Evolutionary conservation across 2,113 vertebrate genomes (phyloP), one percentile per base, ranked within the genome.

Genomic region (Tinamus guttatus): DNA sequence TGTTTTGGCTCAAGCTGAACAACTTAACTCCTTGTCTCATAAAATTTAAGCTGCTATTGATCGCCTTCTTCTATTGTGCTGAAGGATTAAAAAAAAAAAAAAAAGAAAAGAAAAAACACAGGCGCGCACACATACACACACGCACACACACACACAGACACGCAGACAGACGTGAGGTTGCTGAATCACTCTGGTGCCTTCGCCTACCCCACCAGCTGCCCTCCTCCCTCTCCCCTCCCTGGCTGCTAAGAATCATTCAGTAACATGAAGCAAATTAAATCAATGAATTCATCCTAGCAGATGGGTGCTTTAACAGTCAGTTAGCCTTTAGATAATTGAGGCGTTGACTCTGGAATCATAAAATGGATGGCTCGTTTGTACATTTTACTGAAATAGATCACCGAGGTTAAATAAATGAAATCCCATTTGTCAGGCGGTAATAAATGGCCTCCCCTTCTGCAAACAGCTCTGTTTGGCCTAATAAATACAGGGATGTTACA

Each of bases 241-340:
- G 95, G 93, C 96, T 97, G 93, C 98, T 98, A 98, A 93, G 98
- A 98, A 98, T 98, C 98, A 98, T 98, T 98, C 96, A 97, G 98
- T 98, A 98, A 98, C 98, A 98, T 94, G 98, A 97, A 98, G 98
- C 99, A 99, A 99, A 99, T 99, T 99, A 99, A 99, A 99, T 99
- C 99, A 99, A 99, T 99, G 98, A 98, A 98, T 99, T 99, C 99
- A 99, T 98, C 98, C 98, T 98, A 99, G 99, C 99, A 99, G 99
- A 99, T 99, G 99, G 99, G 99, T 99, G 99, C 99, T 99, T 99
- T 99, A 99, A 99, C 99, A 99, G 99, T 99, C 99, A 99, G 99
- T 99, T 99, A 99, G 99, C 99, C 99, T 99, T 99, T 99, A 99
- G 99, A 99, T 99, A 99, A 99, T 99, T 99, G 99, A 99, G 99